These are phyloP conservation scores for Halcyon senegalensis DNA, from an alignment of 2,113 vertebrate genomes.

Conservation along the genomic window DNA sequence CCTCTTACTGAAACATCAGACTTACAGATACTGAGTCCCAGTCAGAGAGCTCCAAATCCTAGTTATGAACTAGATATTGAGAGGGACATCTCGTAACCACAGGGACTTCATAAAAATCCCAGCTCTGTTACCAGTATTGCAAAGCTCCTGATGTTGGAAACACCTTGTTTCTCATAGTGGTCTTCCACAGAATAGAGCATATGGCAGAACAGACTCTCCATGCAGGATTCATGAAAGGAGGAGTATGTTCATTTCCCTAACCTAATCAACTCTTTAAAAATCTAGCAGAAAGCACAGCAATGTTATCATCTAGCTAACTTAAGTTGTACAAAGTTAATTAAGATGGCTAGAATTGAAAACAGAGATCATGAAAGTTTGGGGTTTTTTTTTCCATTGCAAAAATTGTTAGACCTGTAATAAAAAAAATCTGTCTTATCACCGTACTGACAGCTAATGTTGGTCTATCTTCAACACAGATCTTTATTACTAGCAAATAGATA, in stretches of 20 bases:
- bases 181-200: neutral
- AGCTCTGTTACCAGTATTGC: neutral
- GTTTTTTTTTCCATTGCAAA: neutral
- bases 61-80: neutral
- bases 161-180: neutral
- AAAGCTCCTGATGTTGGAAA: neutral
- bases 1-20: neutral
- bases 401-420: neutral
- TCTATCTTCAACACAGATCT: neutral
- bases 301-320: neutral
- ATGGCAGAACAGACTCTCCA: neutral
- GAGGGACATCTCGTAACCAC: neutral
- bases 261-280: neutral
- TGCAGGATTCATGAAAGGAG: neutral
- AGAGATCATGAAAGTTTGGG: neutral
- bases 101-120: neutral
- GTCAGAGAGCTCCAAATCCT: neutral
- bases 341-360: neutral
- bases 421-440: neutral
- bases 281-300: neutral
- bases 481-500: neutral
- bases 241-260: neutral
- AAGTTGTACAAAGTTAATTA: neutral
- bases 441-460: neutral
- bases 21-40: neutral